Conservation (phyloP, 1,140 invertebrate species). For the Zaprionus camerounensis region DNA sequence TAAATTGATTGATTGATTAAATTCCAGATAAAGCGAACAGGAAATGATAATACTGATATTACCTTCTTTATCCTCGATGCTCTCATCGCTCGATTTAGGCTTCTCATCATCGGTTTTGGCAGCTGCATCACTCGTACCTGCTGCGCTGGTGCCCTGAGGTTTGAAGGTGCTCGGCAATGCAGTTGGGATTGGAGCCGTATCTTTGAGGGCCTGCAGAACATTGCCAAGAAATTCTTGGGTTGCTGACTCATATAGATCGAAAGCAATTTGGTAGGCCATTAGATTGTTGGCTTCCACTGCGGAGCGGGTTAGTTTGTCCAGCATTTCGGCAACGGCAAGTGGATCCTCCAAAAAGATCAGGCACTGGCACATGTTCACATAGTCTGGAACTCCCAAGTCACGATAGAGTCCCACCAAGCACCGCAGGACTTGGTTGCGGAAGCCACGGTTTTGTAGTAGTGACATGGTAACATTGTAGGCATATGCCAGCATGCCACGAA, state of each 20-base stretch:
- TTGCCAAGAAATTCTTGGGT: slow-evolving; percentile 98
- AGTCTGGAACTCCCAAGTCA: slow-evolving; percentile 94
- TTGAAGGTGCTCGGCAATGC: slow-evolving; percentile 90
- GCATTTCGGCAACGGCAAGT: slow-evolving; percentile 93
- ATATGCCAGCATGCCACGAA: slow-evolving; percentile 95
- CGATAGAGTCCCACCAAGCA: slow-evolving; percentile 96
- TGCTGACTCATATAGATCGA: slow-evolving; percentile 99
- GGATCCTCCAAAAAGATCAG: slow-evolving; percentile 98
- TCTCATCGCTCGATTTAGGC: slow-evolving; percentile 84
- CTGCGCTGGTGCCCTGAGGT: slow-evolving; percentile 85
- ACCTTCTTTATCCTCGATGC: slow-evolving; percentile 73
- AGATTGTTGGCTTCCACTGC: slow-evolving; percentile 89
- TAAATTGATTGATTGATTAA: neutral
- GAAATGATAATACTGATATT: neutral
- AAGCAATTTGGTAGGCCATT: slow-evolving; percentile 99
- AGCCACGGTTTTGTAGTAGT: slow-evolving; percentile 96
- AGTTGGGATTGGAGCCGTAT: slow-evolving; percentile 93
- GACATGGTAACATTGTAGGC: slow-evolving; percentile 98
- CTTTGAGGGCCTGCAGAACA: slow-evolving; percentile 92
- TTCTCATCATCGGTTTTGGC: slow-evolving; percentile 85
- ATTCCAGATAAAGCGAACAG: neutral
- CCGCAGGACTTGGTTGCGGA: slow-evolving; percentile 94
- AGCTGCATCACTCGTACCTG: slow-evolving; percentile 73
- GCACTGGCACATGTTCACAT: slow-evolving; percentile 98
- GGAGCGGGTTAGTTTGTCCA: slow-evolving; percentile 94